Percentiles rank a stretch among this genome's conserved stretches.
Evolutionary conservation across 37 sponge, comb jelly and placozoan genomes (phyloP).

Genomic region (Diacarnus erythraeanus): DNA sequence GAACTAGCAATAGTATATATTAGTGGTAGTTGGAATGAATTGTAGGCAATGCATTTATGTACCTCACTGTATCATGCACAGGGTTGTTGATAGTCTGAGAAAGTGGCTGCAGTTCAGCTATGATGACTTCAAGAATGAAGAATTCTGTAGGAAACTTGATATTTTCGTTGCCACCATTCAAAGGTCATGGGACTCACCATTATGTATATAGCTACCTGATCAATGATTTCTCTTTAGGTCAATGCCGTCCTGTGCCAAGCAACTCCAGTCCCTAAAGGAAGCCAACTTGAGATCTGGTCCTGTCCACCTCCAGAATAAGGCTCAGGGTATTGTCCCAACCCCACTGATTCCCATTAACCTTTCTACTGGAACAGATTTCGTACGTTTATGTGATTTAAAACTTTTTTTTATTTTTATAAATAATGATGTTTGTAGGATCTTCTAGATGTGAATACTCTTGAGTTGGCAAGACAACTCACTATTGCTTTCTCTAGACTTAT

Average conservation of each 20-base stretch:
- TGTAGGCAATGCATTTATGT: no score
- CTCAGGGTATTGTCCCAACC: slow-evolving; percentile 42
- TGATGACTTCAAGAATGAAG: slow-evolving; percentile 65
- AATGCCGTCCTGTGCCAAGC: slow-evolving; percentile 60
- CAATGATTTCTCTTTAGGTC: slow-evolving; percentile 15
- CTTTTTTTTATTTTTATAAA: background rate
- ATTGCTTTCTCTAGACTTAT: slow-evolving; percentile 31
- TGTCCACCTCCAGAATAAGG: slow-evolving; percentile 26
- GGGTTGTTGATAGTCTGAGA: slow-evolving; percentile 62
- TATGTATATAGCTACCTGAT: no score
- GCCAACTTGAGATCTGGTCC: slow-evolving; percentile 46
- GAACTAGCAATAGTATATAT: background rate
- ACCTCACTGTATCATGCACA: slow-evolving; percentile 1
- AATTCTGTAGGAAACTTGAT: slow-evolving; percentile 27
- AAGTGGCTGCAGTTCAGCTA: slow-evolving; percentile 48
- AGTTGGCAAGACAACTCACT: slow-evolving; percentile 68
- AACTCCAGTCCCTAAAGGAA: slow-evolving; percentile 39
- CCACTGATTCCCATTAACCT: slow-evolving; percentile 49
- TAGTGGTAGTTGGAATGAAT: no score
- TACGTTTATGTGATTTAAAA: slow-evolving; percentile 10
- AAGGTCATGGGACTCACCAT: no score
- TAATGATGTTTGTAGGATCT: slow-evolving; percentile 24
- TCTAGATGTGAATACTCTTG: slow-evolving; percentile 69
- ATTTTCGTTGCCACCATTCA: slow-evolving; percentile 36
- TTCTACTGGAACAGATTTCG: slow-evolving; percentile 33